Percentiles rank a stretch among this genome's conserved stretches.
Evolutionary conservation across 2,888 invertebrate genomes (phyloP).

Genomic region (Epinotia demarniana): DNA sequence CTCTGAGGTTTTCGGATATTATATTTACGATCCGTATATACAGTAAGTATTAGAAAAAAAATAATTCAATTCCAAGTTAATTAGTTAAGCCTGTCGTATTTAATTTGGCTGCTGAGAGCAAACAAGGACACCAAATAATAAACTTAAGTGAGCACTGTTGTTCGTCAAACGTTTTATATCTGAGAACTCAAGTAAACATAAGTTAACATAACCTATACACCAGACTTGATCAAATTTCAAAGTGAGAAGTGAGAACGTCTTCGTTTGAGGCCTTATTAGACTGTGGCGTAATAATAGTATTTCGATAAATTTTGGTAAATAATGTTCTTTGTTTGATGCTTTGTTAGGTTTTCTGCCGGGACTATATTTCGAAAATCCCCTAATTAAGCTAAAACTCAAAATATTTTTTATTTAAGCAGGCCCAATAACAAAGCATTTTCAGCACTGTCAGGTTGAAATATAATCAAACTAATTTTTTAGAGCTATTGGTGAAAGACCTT

Average conservation of each 20-base stretch:
- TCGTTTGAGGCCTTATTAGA: not conserved
- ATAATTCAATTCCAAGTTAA: not conserved
- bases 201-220: no score
- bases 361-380: no score
- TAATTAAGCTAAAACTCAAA: no score
- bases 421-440: no score
- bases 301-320: no score
- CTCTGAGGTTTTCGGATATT: not conserved
- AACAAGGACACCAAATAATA: constrained; percentile 14
- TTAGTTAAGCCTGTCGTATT: not conserved
- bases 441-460: no score
- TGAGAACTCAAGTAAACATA: constrained; percentile 7
- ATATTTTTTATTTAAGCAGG: no score
- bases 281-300: no score
- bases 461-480: no score
- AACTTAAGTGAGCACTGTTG: constrained; percentile 11
- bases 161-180: not conserved
- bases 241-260: not conserved
- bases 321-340: no score
- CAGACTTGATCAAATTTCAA: not conserved
- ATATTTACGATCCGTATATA: not conserved
- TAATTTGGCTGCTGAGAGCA: constrained; percentile 6
- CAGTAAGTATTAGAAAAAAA: not conserved
- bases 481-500: no score
- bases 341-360: no score